Conservation (phyloP, 2,113 vertebrate genomes). For the Otolemur garnettii region DNA sequence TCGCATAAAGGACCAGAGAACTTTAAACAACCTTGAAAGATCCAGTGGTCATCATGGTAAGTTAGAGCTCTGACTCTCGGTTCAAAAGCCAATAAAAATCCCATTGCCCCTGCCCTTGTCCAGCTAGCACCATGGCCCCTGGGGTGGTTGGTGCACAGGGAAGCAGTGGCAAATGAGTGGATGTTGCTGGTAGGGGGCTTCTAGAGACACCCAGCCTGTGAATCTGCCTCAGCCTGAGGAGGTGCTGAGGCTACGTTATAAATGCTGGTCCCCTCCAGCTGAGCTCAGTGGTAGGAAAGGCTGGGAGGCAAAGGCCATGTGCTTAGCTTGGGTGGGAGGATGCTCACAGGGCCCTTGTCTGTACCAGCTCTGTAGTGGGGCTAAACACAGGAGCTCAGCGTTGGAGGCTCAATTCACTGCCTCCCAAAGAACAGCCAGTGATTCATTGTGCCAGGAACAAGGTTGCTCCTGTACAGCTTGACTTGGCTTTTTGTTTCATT, state of each 20-base stretch:
- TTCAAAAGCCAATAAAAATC: not conserved
- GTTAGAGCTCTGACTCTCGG: conserved; percentile 18
- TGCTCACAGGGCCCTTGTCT: not conserved
- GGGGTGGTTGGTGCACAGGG: not conserved
- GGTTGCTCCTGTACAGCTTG: conserved; percentile 18
- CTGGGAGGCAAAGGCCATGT: not conserved
- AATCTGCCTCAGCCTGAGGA: not conserved
- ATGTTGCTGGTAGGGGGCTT: not conserved
- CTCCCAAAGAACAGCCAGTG: conserved; percentile 60
- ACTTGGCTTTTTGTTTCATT: conserved; percentile 80
- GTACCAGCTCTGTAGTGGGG: not conserved
- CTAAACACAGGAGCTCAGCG: conserved; percentile 65
- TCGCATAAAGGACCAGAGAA: not conserved
- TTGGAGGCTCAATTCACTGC: conserved; percentile 47
- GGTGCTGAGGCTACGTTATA: not conserved
- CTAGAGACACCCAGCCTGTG: not conserved
- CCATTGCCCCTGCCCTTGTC: not conserved
- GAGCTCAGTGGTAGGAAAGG: not conserved
- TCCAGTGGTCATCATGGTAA: not conserved
- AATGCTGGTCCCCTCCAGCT: not conserved
- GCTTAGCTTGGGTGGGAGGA: not conserved
- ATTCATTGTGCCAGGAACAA: conserved; percentile 29
- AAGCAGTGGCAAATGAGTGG: not conserved
- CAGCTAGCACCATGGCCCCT: rapidly evolving
- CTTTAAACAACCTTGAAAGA: not conserved